These are phyloP conservation scores for Leptoclinus maculatus DNA, from an alignment of 2,797 vertebrate species.

Conservation along the genomic window DNA sequence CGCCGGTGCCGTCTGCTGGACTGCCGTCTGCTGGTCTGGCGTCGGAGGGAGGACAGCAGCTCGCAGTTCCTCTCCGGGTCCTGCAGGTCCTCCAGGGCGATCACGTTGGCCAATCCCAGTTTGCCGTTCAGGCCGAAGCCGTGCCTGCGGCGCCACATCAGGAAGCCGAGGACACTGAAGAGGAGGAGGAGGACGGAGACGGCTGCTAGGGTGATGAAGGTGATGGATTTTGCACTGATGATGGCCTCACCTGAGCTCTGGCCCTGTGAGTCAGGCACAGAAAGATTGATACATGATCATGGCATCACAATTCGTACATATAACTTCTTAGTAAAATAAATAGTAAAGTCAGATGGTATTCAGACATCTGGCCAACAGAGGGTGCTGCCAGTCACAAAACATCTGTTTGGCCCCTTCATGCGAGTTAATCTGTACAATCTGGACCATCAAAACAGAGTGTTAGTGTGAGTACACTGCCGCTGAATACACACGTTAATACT, in stretches of 20 bases:
- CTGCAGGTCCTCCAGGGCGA: slow-evolving; percentile 78
- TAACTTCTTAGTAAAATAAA: background rate
- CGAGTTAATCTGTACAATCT: slow-evolving; percentile 6
- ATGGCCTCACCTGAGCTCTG: slow-evolving; percentile 64
- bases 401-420: background rate
- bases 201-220: slow-evolving; percentile 61
- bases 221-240: slow-evolving; percentile 35
- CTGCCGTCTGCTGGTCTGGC: background rate
- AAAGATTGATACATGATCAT: background rate
- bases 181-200: slow-evolving; percentile 69
- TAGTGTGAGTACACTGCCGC: background rate
- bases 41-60: slow-evolving; percentile 74
- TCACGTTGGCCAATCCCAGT: slow-evolving; percentile 73
- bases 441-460: background rate
- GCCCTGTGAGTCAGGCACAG: slow-evolving; percentile 31
- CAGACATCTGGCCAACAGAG: slow-evolving; percentile 35
- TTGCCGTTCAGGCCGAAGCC: slow-evolving; percentile 50
- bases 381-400: background rate
- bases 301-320: background rate
- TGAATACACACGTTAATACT: background rate
- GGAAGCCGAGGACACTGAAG: slow-evolving; percentile 49
- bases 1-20: slow-evolving; percentile 43
- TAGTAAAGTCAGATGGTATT: background rate
- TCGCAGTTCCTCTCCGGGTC: slow-evolving; percentile 77
- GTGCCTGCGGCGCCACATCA: slow-evolving; percentile 62